Evolutionary conservation across 2,113 vertebrate genomes (phyloP).

Genomic region (Antechinus stuartii): DNA sequence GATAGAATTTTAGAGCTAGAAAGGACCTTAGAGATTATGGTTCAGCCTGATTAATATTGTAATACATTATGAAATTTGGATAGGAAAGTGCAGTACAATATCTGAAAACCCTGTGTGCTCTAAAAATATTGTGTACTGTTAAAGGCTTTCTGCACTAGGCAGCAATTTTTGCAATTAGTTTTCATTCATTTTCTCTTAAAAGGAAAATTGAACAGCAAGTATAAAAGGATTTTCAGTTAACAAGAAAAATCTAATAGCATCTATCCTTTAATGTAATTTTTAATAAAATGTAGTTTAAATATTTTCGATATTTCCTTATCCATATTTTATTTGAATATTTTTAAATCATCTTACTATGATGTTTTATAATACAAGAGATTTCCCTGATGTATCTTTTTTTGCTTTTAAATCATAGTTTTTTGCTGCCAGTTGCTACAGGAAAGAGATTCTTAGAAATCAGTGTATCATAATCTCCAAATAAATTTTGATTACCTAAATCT

Average conservation of each 20-base stretch:
- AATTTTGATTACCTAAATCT: constrained; percentile 5
- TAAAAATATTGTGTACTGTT: not conserved
- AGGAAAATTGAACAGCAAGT: not conserved
- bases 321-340: not conserved
- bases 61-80: not conserved
- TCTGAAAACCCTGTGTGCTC: not conserved
- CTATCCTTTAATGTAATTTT: not conserved
- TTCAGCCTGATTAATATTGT: not conserved
- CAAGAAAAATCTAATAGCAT: constrained; percentile 25
- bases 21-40: not conserved
- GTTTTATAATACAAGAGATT: constrained; percentile 25
- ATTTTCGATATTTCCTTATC: constrained; percentile 7
- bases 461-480: constrained; percentile 1
- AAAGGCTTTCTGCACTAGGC: not conserved
- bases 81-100: not conserved
- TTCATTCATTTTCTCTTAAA: not conserved
- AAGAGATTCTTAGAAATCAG: constrained; percentile 11
- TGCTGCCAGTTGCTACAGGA: constrained; percentile 4
- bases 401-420: constrained; percentile 29
- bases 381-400: constrained; percentile 14
- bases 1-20: not conserved
- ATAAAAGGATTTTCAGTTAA: constrained; percentile 24
- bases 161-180: not conserved
- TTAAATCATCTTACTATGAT: constrained; percentile 19
- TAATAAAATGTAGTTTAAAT: constrained; percentile 29